phyloP scores from a whole-genome alignment of 2,797 vertebrate species.

The Diplodus sargus region DNA sequence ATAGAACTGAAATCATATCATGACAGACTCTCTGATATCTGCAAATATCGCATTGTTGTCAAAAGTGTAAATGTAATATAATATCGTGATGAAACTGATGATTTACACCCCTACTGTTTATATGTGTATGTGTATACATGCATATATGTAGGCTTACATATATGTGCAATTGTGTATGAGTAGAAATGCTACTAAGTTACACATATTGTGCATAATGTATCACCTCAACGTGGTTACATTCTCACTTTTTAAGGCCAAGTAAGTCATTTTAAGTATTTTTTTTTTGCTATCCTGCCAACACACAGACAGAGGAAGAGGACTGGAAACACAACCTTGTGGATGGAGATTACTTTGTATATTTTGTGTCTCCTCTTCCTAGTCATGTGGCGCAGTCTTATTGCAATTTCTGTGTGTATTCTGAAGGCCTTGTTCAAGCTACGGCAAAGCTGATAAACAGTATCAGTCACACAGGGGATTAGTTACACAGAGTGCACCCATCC shows the following conservation, averaged over 20 bases:
- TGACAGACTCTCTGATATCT: too few relatives aligned
- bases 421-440: conserved; percentile 40
- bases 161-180: too few relatives aligned
- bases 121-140: too few relatives aligned
- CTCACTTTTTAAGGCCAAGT: background rate
- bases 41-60: too few relatives aligned
- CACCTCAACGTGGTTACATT: background rate
- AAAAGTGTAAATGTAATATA: too few relatives aligned
- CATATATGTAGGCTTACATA: too few relatives aligned
- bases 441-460: conserved; percentile 58
- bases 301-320: background rate
- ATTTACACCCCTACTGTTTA: too few relatives aligned
- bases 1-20: too few relatives aligned
- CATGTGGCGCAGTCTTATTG: conserved; percentile 13
- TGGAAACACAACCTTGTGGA: background rate
- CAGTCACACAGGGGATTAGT: conserved; percentile 66
- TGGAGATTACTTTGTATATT: background rate
- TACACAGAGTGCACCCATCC: conserved; percentile 39
- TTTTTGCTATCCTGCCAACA: background rate
- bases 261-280: background rate
- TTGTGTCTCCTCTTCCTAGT: background rate
- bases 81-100: too few relatives aligned
- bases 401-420: conserved; percentile 30
- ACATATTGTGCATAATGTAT: too few relatives aligned
- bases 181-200: too few relatives aligned